Evolutionary conservation across 2,797 vertebrate species (phyloP).

Genomic region (Oceanodroma leucorhoa): DNA sequence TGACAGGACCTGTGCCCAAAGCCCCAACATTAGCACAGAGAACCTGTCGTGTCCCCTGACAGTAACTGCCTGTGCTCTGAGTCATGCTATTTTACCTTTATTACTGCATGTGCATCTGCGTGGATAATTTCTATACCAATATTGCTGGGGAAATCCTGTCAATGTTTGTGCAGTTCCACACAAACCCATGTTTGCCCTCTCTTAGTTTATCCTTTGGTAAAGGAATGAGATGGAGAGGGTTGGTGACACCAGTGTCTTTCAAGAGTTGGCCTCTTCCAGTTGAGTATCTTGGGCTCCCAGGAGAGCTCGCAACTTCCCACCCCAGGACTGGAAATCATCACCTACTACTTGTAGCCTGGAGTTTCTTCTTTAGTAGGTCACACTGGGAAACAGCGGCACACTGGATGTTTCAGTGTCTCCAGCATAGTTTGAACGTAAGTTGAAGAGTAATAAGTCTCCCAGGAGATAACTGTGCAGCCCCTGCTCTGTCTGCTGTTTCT

Average conservation of each 20-base stretch:
- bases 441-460: not conserved
- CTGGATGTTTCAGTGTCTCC: not conserved
- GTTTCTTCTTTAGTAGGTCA: not conserved
- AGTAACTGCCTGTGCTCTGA: not conserved
- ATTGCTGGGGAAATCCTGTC: not conserved
- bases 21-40: not conserved
- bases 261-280: not conserved
- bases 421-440: not conserved
- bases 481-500: not conserved
- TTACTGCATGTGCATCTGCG: not conserved
- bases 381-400: not conserved
- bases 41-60: accelerated
- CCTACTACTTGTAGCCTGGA: not conserved
- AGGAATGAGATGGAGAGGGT: not conserved
- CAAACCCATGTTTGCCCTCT: not conserved
- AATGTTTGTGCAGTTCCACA: not conserved
- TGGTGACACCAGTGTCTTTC: not conserved
- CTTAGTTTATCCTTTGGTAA: not conserved
- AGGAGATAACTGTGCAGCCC: not conserved
- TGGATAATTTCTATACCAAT: not conserved
- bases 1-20: not conserved
- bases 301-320: not conserved
- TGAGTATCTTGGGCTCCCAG: not conserved
- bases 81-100: not conserved
- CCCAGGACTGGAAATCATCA: not conserved